Evolutionary conservation across 2,113 vertebrate genomes (phyloP).

Genomic region (Megalops atlanticus): DNA sequence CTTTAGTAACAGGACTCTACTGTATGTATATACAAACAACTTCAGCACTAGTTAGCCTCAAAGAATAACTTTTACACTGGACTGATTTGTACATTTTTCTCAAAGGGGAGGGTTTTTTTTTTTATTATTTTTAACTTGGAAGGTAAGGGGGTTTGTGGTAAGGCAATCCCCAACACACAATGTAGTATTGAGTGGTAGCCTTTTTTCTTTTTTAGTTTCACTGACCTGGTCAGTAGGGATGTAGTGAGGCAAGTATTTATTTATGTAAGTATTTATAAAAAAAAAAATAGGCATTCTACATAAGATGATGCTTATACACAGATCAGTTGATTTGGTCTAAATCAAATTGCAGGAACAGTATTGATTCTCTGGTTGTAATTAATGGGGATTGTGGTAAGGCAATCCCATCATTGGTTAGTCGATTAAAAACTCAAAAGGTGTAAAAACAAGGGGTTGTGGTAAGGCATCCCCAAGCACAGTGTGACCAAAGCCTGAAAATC

Average conservation of each 20-base stretch:
- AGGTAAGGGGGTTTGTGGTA: conserved; percentile 22
- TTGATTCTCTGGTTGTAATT: not conserved
- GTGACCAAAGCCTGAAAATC: not conserved
- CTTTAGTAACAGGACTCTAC: not conserved
- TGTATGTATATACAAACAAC: not conserved
- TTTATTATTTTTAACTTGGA: not conserved
- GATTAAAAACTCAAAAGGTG: not conserved
- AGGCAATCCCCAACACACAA: not conserved
- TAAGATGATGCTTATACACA: not conserved
- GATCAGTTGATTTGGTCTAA: not conserved
- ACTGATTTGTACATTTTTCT: not conserved
- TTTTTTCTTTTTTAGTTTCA: not conserved
- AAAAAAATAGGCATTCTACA: not conserved
- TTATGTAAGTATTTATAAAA: not conserved
- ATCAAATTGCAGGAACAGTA: not conserved
- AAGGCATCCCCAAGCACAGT: conserved; percentile 20
- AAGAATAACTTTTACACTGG: not conserved
- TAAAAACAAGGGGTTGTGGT: conserved; percentile 23
- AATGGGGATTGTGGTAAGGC: conserved; percentile 29
- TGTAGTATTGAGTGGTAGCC: not conserved
- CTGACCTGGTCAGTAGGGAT: not conserved
- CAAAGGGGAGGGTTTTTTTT: not conserved
- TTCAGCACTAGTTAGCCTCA: not conserved
- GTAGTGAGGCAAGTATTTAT: not conserved
- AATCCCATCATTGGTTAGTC: conserved; percentile 14